Evolutionary conservation across 35 echinoderm and acorn worm species (phyloP), one percentile per base, ranked within the genome.

Genomic region (Anneissia japonica): DNA sequence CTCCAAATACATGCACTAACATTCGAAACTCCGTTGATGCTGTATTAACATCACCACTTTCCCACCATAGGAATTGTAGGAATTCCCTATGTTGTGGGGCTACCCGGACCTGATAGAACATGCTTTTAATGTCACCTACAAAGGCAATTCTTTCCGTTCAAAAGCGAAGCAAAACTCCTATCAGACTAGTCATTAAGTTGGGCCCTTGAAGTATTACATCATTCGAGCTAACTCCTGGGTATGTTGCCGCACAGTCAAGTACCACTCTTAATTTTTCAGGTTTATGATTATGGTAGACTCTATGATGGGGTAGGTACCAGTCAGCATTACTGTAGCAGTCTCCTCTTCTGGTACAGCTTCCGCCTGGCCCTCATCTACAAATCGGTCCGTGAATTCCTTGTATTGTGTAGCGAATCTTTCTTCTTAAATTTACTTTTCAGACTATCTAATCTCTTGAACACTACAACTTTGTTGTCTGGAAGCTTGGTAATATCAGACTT

Each of bases 221-320:
- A 31, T 93, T 93, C 5, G 79, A 32, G 28, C 80, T 79, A 6
- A 73, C 85, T 9, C 79, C 87, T n/a, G 83, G 26, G 81, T 84
- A 93, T 72, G 21, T 79, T 34, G 93, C 85, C 11, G 93, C 73
- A 77, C 80, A 82, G 40, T 91, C 85, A 64, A 78, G 91, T 0
- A 91, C 84, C 6, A 94, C 86, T 23, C 93, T 38, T 3, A 88
- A 41, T 43, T 94, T 94, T 19, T 83, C 82, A 3, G 92, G 83
- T 82, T 91, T 91, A 19, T 86, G 40, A 28, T 88, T 88, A 32
- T 94, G 85, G 39, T 77, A 64, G 13, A 94, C 93, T 19, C 46
- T 37, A 30, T 91, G 88, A 38, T 94, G 93, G 12, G 93, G 89
- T 32, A 91, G 40, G 35, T 94, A 94, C 88, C 85, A 91, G 2